Base-by-base conservation (phyloP, 2,797 vertebrate genomes). In the Bovichtus variegatus region DNA sequence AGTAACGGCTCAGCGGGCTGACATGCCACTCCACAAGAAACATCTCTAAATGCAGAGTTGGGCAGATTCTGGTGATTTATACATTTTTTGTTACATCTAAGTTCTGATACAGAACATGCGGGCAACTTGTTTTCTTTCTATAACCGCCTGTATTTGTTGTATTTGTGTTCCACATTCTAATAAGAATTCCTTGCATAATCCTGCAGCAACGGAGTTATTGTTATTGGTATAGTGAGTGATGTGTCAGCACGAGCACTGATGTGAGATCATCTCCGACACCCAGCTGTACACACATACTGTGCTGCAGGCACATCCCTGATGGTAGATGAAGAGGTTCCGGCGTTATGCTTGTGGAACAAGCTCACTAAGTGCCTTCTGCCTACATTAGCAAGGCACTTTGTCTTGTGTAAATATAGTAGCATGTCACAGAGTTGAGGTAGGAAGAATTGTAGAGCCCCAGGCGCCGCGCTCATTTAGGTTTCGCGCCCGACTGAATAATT, bases 351-450 rank as follows among this genome's bases (percentile, higher is more conserved):
- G 74, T 84, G 81, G 59, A 86, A 89, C 88, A 82, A 80, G 76
- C 86, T 76, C 71, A 12, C 77, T 79, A 84, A 89, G 82, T 87
- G 83, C 73, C 78, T 81, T 62, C 69, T 80, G 83, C 69, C 83
- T 80, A 61, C 83, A 85, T 90, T 83, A 90, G 86, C 64, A 1
- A 55, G 80, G 50, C 79, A 74, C 87, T 84, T 78, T 76, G 82
- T 86, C 87, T 84, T 81, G 80, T 79, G 88, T 84, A 87, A 89
- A 92, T 80, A 85, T 36, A 71, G 84, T 57, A 69, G 66, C 81
- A 34, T 64, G 82, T 86, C 82, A 74, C 19, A 19, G 27, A 68
- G 76, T 27, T 3, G 21, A 80, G 43, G 80, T 55, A 57, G 54
- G 54, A 76, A 70, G 71, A 69, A 63, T 59, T 76, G 73, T 80